Conservation (phyloP, 2,797 vertebrate species). For the Otolemur crassicaudatus region DNA sequence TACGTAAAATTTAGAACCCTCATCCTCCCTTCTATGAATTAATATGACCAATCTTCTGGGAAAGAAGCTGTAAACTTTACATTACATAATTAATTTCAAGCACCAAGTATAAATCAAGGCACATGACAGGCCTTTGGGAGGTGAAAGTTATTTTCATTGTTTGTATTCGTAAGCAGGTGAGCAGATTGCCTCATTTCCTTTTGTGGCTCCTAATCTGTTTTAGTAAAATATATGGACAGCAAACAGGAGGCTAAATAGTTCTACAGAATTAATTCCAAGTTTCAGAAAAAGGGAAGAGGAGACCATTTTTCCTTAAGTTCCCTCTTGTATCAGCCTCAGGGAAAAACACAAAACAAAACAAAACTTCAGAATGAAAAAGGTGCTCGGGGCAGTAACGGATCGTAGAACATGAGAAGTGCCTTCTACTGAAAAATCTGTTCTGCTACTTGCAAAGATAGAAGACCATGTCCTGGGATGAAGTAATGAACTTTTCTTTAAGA, state of each 20-base stretch:
- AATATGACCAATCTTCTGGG: neutral
- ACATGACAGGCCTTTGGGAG: neutral
- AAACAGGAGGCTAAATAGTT: neutral
- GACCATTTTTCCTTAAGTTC: neutral
- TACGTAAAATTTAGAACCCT: neutral
- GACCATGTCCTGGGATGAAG: neutral
- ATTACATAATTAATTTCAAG: slow-evolving; percentile 26
- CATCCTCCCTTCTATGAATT: neutral
- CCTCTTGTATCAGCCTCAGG: neutral
- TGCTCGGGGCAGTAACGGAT: neutral
- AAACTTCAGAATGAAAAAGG: neutral
- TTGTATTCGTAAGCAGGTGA: neutral
- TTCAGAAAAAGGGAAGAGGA: slow-evolving; percentile 33
- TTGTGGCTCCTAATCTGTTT: neutral
- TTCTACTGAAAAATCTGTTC: slow-evolving; percentile 49
- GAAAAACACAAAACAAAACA: neutral
- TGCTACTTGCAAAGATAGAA: slow-evolving; percentile 33
- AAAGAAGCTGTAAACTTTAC: neutral
- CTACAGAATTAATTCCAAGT: neutral
- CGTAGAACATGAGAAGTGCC: neutral
- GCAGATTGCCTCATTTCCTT: neutral
- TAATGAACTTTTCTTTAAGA: slow-evolving; percentile 59
- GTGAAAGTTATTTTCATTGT: neutral
- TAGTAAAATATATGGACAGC: neutral
- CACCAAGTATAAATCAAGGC: neutral